Base-by-base conservation (phyloP, 2,797 vertebrate genomes). In the Scyliorhinus canicula region DNA sequence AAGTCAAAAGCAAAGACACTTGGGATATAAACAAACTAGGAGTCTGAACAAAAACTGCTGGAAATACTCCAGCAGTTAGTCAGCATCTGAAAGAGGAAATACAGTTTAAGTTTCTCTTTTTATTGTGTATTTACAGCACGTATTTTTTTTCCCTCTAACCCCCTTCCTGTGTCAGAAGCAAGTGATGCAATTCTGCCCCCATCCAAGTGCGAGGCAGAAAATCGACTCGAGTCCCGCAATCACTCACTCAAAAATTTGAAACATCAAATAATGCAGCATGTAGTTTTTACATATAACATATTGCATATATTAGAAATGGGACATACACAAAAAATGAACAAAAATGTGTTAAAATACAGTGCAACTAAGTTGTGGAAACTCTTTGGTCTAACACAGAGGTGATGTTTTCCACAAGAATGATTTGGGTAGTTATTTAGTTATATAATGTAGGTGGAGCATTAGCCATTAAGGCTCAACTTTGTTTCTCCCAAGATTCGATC, bases 301-400 rank as follows among this genome's bases (percentile, higher is more conserved):
- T 60, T 90, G 91, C 47, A 47, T 74, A 71, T 19, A 52, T 71
- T 35, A 94, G 93, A 74, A 94, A 16, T 52, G 28, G 35, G 57
- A 94, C 11, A 9, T 52, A 52, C 55, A 94, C 47, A 47, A 52
- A 55, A 63, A 91, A 63, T 40, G 28, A 94, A 94, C 26, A 71
- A 94, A 50, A 21, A 50, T 14, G 47, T 31, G 26, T 44, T 67
- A 93, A 93, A 44, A 93, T 31, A 93, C 93, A 94, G 31, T 71
- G n/a, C 24, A 50, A 47, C 63, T 50, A 67, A 52, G 31, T 44
- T 94, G 44, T 35, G 63, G 65, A 50, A 71, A 94, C 47, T 71
- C 93, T 94, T 94, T 94, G 93, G 93, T 94, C 65, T 74, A 63
- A 71, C 67, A 93, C 65, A 94, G 55, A 94, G 67, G 67, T 71